phyloP scores from a whole-genome alignment of 2,113 vertebrate genomes.

The Prionailurus bengalensis region DNA sequence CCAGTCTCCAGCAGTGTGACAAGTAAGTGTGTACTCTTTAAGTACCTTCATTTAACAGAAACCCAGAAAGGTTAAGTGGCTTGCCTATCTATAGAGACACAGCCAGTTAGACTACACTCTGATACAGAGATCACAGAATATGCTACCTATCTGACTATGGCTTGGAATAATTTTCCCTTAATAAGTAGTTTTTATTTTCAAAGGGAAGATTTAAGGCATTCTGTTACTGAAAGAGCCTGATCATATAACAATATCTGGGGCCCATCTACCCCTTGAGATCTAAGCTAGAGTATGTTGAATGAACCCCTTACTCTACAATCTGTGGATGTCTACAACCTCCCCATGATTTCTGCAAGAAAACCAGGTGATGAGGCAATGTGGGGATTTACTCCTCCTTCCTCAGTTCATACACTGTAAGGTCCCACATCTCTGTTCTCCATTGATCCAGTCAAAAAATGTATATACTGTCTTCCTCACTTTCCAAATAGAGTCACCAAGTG shows the following conservation, averaged over 20 bases:
- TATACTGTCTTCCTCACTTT: background rate
- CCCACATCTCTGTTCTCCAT: background rate
- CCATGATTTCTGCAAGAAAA: background rate
- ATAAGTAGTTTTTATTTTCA: conserved; percentile 6
- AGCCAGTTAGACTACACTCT: background rate
- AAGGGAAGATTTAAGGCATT: conserved; percentile 3
- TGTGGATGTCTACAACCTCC: background rate
- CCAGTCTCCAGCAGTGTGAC: background rate
- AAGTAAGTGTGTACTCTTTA: background rate
- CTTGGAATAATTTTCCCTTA: background rate
- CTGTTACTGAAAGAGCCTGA: background rate
- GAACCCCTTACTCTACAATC: background rate
- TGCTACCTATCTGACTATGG: background rate
- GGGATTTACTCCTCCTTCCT: background rate
- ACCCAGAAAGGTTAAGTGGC: background rate
- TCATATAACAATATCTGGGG: background rate
- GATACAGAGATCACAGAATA: background rate
- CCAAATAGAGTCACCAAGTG: too few species aligned
- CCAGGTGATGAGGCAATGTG: too few species aligned
- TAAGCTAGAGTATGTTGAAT: background rate
- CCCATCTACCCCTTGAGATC: background rate
- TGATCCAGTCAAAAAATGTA: background rate
- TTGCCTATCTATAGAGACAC: background rate
- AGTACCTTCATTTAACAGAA: background rate
- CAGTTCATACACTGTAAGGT: background rate